Evolutionary conservation across 2,797 vertebrate genomes (phyloP), one percentile per base, ranked within the genome.

Genomic region (Anguilla anguilla): DNA sequence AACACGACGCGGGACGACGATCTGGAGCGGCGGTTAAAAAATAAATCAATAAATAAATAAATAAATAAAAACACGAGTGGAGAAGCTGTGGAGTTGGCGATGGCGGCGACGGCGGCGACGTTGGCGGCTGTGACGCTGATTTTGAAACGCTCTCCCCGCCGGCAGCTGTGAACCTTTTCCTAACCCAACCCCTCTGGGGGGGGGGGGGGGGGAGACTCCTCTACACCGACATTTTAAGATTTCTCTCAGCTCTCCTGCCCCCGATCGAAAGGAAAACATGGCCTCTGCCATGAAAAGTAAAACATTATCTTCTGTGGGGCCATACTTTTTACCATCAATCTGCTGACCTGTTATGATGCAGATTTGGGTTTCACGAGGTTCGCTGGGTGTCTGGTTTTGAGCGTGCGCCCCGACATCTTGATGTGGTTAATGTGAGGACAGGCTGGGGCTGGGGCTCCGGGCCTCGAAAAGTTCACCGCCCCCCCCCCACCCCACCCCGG

Each of bases 191-290:
- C 39, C 86, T 0, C 55, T 35, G n/a, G 6, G 59, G 79, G n/a
- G 28, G 11, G 5, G 22, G 25, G 9, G 9, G 9, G 2, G 3
- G 49, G 4, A 4, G 49, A 51, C 22, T 11, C 3, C 35, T 31
- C 13, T 74, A 31, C 79, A 28, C 25, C n/a, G 17, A 3, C 25
- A 53, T 53, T 84, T 83, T 85, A 6, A 1, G 35, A 90, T 89
- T 87, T 91, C 91, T 90, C 91, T 89, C 84, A 69, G 74, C 81
- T 89, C 89, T 85, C 91, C 87, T 31, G 74, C 57, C 77, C 81
- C 43, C 85, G 89, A 2, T 92, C 92, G 91, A 95, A 95, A 94
- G 92, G 91, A 95, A 89, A 95, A 95, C 94, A 94, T 92, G 89
- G 87, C 85, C 28, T 90, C 91, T 91, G 93, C 95, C 93, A 94